phyloP scores from a whole-genome alignment of 2,888 invertebrate genomes.

The Thymelicus sylvestris region DNA sequence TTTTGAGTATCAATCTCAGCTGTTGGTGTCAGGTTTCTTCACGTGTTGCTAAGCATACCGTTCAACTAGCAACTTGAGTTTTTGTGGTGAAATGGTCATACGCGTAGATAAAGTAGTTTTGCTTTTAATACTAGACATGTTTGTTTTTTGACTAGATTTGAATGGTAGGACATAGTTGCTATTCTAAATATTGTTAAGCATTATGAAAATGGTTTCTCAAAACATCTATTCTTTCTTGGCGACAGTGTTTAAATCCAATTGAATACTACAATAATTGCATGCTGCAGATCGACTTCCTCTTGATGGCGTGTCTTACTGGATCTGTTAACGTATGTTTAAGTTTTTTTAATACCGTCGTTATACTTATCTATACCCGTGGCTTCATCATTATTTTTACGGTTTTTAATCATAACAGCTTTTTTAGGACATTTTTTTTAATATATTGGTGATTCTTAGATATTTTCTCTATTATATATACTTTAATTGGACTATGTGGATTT shows the following conservation, averaged over 20 bases:
- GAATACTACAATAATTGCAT: conserved; percentile 24
- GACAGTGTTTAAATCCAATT: conserved; percentile 38
- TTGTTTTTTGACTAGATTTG: background rate
- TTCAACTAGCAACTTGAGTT: conserved; percentile 5
- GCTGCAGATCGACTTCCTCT: conserved; percentile 16
- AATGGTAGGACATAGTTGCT: conserved; percentile 4
- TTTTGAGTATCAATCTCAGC: conserved; percentile 33
- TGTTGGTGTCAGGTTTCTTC: conserved; percentile 16
- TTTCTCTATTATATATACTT: background rate
- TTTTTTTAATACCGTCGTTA: conserved; percentile 29
- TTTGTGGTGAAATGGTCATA: conserved; percentile 3
- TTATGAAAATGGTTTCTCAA: conserved; percentile 27
- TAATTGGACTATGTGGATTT: background rate
- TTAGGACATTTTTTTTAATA: no score
- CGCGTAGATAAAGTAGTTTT: background rate
- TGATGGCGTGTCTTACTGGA: conserved; percentile 27
- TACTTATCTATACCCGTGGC: conserved; percentile 4
- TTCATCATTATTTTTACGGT: conserved; percentile 27
- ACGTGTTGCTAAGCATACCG: conserved; percentile 26
- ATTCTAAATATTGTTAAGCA: conserved; percentile 13
- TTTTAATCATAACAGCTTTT: background rate
- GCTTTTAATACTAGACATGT: no score
- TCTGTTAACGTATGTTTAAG: conserved; percentile 32
- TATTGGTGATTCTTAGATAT: no score
- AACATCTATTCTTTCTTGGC: conserved; percentile 36